Base-by-base conservation (phyloP, 1,140 invertebrate species). In the Cydia amplana region DNA sequence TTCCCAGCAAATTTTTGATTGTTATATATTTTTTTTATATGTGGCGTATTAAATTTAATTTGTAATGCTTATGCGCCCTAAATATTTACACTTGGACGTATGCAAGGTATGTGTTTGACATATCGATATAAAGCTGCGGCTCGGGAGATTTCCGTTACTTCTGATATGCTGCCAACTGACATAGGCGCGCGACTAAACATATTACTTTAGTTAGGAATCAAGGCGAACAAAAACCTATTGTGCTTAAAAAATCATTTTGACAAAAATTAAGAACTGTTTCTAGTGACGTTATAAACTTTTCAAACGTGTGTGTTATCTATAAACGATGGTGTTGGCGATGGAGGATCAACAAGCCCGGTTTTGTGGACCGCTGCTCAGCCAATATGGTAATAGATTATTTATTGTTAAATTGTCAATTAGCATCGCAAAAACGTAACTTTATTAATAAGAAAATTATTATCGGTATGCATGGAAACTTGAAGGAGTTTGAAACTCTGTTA, bases 301-400 rank as follows among this genome's bases (percentile, higher is more conserved):
- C 1, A 40, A 16, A 43, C 20, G 2, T 49, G 23, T 73, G 49
- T 23, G 51, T 23, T 10, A 23, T 12, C 7, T 10, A 25, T 60
- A 72, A 32, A 76, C 43, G 70, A 63, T 76, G 23, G 51, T 65
- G 67, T 40, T 51, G 4, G 32, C 46, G 67, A 16, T 51, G n/a
- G 43, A 55, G 46, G 74, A 75, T 16, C 74, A 67, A 23, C 67
- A 73, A 28, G 32, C 20, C 43, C 23, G 36, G 16, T 49, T 75
- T 36, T 89, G 87, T 73, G 75, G 75, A 64, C 43, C 77, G 7
- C 80, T 89, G 20, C 78, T 89, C 20, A 84, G 77, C 75, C 85
- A 84, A 82, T 89, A 88, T 83, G 87, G 87, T 89, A 89, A 87
- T 82, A 73, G 72, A 63, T 74, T 20, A n/a, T 10, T 70, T 70